These are phyloP conservation scores for Andrena bicolor DNA, from an alignment of 2,888 invertebrate species.

Conservation along the genomic window DNA sequence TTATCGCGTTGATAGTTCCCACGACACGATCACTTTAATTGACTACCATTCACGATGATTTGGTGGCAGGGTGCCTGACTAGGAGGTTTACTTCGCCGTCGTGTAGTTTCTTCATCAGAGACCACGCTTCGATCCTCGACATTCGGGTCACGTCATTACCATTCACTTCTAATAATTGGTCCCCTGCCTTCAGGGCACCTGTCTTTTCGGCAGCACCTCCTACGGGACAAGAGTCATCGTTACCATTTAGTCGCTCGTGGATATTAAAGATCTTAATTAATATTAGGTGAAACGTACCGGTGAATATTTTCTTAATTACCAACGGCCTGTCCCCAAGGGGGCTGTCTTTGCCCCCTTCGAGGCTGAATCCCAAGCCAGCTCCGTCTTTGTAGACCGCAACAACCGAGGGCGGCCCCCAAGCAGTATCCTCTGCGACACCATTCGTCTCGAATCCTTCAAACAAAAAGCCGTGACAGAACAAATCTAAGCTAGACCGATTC, in stretches of 20 bases:
- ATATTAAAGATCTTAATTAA: neutral
- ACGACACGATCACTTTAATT: slow-evolving; percentile 55
- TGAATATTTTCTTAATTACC: slow-evolving; percentile 96
- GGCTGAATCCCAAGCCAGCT: slow-evolving; percentile 96
- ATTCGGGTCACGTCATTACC: slow-evolving; percentile 92
- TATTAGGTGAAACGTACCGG: slow-evolving; percentile 88
- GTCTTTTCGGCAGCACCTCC: slow-evolving; percentile 96
- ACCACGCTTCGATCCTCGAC: slow-evolving; percentile 98
- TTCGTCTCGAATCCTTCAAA: slow-evolving; percentile 80
- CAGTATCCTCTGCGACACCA: slow-evolving; percentile 82
- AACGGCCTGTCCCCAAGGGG: slow-evolving; percentile 95
- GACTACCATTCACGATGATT: slow-evolving; percentile 82
- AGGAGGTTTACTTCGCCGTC: slow-evolving; percentile 92
- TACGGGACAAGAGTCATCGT: slow-evolving; percentile 78
- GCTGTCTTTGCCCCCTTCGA: slow-evolving; percentile 97
- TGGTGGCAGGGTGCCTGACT: slow-evolving; percentile 85
- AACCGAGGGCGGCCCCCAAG: slow-evolving; percentile 87
- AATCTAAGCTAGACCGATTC: neutral
- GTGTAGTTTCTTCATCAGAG: slow-evolving; percentile 94
- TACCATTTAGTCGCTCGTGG: neutral
- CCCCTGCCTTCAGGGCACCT: slow-evolving; percentile 93
- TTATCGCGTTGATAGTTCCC: neutral
- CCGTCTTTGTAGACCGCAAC: slow-evolving; percentile 90
- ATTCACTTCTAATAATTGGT: slow-evolving; percentile 94
- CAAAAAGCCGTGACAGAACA: neutral